Evolutionary conservation across 2,888 invertebrate genomes (phyloP).

Genomic region (Amphipoea lucens): DNA sequence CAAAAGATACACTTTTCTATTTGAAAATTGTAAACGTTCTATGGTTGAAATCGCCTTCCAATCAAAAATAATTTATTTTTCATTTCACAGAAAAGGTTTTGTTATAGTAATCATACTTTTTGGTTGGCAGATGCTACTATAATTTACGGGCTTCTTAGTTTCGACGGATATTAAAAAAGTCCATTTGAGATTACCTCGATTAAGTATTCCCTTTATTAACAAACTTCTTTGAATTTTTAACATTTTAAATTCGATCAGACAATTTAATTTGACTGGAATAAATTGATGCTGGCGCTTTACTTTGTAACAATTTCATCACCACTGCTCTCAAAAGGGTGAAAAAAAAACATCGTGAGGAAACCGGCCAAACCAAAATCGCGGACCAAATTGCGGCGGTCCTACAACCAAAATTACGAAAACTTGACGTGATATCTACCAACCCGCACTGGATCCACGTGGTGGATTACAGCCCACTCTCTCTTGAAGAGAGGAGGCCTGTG

Average conservation of each 20-base stretch:
- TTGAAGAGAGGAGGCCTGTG: too few species aligned
- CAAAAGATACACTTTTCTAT: neutral
- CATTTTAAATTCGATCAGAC: neutral
- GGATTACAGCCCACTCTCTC: too few species aligned
- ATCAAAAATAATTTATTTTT: constrained; percentile 3
- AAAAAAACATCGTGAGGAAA: neutral
- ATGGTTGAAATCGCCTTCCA: neutral
- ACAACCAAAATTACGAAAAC: too few species aligned
- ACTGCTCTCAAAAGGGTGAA: neutral
- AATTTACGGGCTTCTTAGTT: neutral
- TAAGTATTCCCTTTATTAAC: neutral
- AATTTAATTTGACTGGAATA: neutral
- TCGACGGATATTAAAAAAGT: constrained; percentile 3
- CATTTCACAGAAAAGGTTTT: neutral
- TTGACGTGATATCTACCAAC: too few species aligned
- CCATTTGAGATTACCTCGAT: neutral
- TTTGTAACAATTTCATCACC: neutral
- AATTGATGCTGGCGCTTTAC: neutral
- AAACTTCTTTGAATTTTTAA: neutral
- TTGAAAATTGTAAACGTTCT: constrained; percentile 2
- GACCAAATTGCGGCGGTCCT: too few species aligned
- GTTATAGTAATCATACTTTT: neutral
- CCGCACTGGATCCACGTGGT: too few species aligned
- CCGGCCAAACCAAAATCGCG: too few species aligned
- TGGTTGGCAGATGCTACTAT: neutral